phyloP scores from a whole-genome alignment of 2,113 vertebrate genomes.

The Cololabis saira region DNA sequence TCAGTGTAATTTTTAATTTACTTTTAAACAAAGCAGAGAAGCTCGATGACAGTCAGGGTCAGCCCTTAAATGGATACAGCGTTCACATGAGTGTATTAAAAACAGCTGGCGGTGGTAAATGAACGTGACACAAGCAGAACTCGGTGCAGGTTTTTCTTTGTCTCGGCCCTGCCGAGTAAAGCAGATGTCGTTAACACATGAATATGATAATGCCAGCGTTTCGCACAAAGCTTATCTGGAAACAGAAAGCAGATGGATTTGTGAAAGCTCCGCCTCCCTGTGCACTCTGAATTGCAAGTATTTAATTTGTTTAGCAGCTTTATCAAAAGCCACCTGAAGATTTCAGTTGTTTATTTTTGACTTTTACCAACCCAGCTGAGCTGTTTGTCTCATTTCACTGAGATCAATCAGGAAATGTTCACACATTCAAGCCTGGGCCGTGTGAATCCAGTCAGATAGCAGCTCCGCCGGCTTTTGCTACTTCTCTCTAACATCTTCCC shows the following conservation, averaged over 20 bases:
- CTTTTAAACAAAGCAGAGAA: neutral
- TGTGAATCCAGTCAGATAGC: conserved; percentile 22
- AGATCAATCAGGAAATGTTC: neutral
- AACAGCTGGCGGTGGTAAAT: conserved; percentile 23
- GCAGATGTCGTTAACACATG: conserved; percentile 22
- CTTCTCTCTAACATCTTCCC: conserved; percentile 1
- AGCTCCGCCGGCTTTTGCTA: conserved; percentile 3
- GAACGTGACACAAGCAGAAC: neutral
- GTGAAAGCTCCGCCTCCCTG: conserved; percentile 14
- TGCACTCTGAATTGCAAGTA: conserved; percentile 28
- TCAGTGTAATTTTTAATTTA: conserved; percentile 22
- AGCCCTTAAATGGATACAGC: conserved; percentile 6
- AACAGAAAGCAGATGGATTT: conserved; percentile 4
- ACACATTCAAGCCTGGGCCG: neutral
- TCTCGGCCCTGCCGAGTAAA: neutral
- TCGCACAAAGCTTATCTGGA: conserved; percentile 32
- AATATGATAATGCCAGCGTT: conserved; percentile 26
- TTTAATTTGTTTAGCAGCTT: conserved; percentile 16
- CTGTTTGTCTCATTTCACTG: neutral
- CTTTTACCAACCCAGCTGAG: too few species aligned
- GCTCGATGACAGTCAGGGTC: neutral
- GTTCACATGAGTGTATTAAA: conserved; percentile 1
- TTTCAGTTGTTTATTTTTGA: too few species aligned
- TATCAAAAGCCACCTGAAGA: too few species aligned
- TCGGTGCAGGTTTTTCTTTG: conserved; percentile 13